Percentiles rank a stretch among this genome's conserved stretches.
Evolutionary conservation across 2,113 vertebrate genomes (phyloP).

Genomic region (Macquaria ambigua): DNA sequence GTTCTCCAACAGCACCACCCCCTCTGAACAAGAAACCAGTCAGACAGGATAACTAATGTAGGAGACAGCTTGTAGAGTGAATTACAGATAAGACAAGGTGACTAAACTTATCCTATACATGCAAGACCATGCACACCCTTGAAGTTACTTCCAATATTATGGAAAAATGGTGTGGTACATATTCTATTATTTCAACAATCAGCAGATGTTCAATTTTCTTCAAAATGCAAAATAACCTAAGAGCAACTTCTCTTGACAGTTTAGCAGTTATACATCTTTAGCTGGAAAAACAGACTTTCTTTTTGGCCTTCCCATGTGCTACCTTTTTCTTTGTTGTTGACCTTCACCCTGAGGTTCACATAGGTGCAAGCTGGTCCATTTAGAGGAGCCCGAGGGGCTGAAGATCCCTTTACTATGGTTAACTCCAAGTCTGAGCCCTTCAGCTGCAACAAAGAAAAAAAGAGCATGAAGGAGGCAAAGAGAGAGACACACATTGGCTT

Average conservation of each 20-base stretch:
- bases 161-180: neutral
- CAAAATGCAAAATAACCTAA: neutral
- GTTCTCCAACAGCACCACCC: constrained; percentile 94
- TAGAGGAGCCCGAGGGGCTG: constrained; percentile 58
- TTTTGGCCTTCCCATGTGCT: constrained; percentile 20
- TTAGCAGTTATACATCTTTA: neutral
- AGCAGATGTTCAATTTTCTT: neutral
- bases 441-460: constrained; percentile 81
- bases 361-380: constrained; percentile 90
- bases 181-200: neutral
- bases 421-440: constrained; percentile 95
- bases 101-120: too few species aligned
- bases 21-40: constrained; percentile 83
- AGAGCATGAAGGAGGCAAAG: neutral
- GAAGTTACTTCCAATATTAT: too few species aligned
- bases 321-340: constrained; percentile 91
- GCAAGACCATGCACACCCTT: too few species aligned
- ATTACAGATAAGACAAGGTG: neutral
- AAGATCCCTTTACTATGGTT: constrained; percentile 87
- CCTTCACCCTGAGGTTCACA: constrained; percentile 89
- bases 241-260: neutral
- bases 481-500: neutral
- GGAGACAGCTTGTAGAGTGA: neutral
- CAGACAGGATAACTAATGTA: neutral
- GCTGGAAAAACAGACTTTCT: neutral